phyloP scores from a whole-genome alignment of 1,140 invertebrate genomes.

The Heliconius melpomene region DNA sequence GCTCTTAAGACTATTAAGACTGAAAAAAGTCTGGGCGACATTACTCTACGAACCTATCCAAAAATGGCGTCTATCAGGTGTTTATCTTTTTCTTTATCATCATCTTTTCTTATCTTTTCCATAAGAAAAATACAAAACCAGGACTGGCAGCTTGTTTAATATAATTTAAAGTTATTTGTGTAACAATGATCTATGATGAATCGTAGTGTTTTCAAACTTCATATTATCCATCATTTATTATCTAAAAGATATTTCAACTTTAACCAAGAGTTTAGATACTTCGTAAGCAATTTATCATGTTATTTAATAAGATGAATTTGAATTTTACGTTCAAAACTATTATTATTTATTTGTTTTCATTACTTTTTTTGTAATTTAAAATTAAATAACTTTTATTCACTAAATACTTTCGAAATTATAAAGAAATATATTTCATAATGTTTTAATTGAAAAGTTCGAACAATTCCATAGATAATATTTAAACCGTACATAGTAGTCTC shows the following conservation, averaged over 20 bases:
- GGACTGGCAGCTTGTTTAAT: not conserved
- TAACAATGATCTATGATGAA: slow-evolving; percentile 4
- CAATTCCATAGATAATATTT: no score
- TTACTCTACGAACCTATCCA: no score
- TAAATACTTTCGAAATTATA: no score
- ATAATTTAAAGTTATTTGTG: not conserved
- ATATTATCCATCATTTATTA: slow-evolving; percentile 14
- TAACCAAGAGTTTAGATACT: slow-evolving; percentile 9
- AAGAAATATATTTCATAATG: no score
- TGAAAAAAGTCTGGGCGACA: no score
- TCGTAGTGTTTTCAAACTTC: slow-evolving; percentile 8
- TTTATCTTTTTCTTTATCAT: no score
- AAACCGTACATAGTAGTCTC: no score
- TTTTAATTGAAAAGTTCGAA: no score
- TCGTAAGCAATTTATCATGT: not conserved
- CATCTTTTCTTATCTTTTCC: no score
- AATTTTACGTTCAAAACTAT: not conserved
- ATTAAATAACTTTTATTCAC: not conserved
- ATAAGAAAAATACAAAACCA: not conserved
- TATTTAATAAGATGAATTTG: slow-evolving; percentile 11
- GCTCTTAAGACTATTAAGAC: no score
- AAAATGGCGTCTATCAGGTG: no score
- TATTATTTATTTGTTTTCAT: not conserved
- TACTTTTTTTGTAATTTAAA: not conserved
- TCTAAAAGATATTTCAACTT: slow-evolving; percentile 10